Evolutionary conservation across 2,113 vertebrate species (phyloP).

Genomic region (Periophthalmus modestus): DNA sequence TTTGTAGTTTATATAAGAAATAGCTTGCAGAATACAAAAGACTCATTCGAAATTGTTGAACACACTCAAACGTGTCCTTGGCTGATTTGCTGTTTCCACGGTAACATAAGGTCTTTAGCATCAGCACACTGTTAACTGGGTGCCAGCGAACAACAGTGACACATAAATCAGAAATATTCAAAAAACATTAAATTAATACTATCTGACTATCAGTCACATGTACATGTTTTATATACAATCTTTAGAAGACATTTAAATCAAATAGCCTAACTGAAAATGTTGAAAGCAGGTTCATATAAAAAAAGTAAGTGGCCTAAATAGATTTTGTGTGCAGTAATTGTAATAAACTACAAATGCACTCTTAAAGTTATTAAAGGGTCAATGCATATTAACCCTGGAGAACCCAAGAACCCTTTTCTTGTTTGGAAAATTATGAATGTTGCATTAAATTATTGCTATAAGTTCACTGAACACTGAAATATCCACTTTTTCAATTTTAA

Average conservation of each 20-base stretch:
- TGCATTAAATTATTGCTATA: no score
- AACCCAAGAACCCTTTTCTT: no score
- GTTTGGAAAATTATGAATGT: no score
- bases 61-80: conserved; percentile 47
- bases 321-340: no score
- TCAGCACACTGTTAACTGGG: conserved; percentile 34
- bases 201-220: background rate
- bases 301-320: no score
- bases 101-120: conserved; percentile 42
- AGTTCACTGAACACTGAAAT: no score
- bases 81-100: conserved; percentile 64
- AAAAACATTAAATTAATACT: background rate
- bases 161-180: background rate
- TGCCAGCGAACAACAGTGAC: conserved; percentile 18
- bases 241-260: no score
- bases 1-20: background rate
- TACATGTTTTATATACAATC: background rate
- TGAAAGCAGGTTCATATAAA: background rate
- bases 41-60: conserved; percentile 20
- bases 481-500: no score
- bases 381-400: no score
- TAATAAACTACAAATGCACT: no score
- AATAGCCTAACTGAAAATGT: background rate
- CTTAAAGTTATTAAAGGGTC: no score
- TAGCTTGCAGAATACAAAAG: conserved; percentile 14